Evolutionary conservation across 2,113 vertebrate genomes (phyloP), one percentile per base, ranked within the genome.

Genomic region (Rhea americana): DNA sequence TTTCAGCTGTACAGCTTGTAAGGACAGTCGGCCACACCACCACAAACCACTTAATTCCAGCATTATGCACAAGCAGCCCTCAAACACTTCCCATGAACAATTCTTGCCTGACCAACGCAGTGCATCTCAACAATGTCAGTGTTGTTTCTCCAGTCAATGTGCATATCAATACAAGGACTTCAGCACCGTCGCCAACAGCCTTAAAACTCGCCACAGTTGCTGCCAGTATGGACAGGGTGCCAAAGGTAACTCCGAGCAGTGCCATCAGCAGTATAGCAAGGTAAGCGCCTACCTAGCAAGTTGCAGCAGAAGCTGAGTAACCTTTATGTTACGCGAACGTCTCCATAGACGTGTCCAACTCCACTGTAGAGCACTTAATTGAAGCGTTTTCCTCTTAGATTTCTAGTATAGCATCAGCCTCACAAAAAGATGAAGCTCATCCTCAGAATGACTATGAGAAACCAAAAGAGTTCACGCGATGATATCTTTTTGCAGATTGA

Each of bases 191-290:
- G 95, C 98, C 98, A 90, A 98, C 98, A 91, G 98, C 99, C 98
- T 99, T 99, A 98, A 99, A 99, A 98, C 98, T 99, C 32, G 98
- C 98, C 98, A 98, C 98, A 75, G 98, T 98, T 75, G 98, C 99
- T 97, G 98, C 98, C 98, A 98, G 97, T 95, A 98, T 98, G 97
- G 98, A 99, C 97, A 98, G 98, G 91, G 98, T 98, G 98, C 98
- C 98, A 98, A 99, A 98, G 98, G 98, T 98, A 97, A 98, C 98
- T 97, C 98, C 98, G 7, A 98, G 98, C 97, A 98, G 98, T 96
- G 98, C 98, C 97, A 98, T 98, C 96, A 98, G 98, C 98, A 98
- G 98, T 98, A 98, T 98, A 97, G 97, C 98, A 95, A 98, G 98
- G 98, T 98, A 80, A 94, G 97, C 78, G 41, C 37, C 21, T n/a